Base-by-base conservation (phyloP, 92 coral and sea anemone species). In the Epizoanthus ramosus region DNA sequence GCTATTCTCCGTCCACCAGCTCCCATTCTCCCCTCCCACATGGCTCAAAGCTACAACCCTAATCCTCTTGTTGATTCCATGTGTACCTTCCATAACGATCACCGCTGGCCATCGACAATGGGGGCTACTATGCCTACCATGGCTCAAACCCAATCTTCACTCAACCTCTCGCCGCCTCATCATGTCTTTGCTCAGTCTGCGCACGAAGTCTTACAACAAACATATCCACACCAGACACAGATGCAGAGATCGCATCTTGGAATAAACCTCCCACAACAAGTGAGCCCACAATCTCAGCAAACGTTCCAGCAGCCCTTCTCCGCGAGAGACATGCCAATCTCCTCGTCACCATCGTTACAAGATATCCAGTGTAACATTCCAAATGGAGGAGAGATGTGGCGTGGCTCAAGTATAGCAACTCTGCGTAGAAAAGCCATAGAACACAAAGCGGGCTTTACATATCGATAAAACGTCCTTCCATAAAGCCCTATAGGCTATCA, bases 361-460 rank as follows among this genome's bases (percentile, higher is more conserved):
- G 99, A 97, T 63, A 92, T 97, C 33, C 99, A 97, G 87, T 97
- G 99, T 70, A 94, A 86, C 77, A 87, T 97, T 80, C 93, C 96
- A 0, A 97, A 94, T 77, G 99, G 99, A 8, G 99, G 99, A 17
- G 99, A 97, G 90, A 88, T 92, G 74, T 97, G 99, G 99, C 92
- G 98, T n/a, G 99, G 99, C n/a, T 88, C 98, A 0, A 97, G 99
- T 71, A 94, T 97, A 68, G 98, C 98, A 35, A 92, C 94, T 21
- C 74, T 97, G 81, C 92, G 99, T 19, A 85, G 99, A 73, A 97
- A 97, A 90, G 99, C 99, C 18, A 81, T 97, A 3, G 99, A 97
- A 87, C 98, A 94, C 39, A 84, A 89, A 71, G 92, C 99, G 3
- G 92, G 93, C 16, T 87, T 94, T 84, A 84, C 92, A 9, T 94